Evolutionary conservation across 2,888 invertebrate species (phyloP), one percentile per base, ranked within the genome.

Genomic region (Carterocephalus palaemon): DNA sequence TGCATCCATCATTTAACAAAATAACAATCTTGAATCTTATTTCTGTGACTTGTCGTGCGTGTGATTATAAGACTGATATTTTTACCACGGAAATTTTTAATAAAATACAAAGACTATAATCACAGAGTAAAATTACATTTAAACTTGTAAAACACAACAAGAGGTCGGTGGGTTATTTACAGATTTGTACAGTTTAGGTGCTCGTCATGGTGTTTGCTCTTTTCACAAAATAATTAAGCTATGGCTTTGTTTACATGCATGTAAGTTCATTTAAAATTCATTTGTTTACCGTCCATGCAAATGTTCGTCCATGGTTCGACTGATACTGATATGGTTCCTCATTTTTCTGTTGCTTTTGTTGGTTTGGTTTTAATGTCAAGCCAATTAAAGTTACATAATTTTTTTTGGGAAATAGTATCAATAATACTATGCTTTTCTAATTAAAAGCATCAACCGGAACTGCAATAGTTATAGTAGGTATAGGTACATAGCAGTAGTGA

Each of bases 401-500:
- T 29, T 24, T 16, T 32, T 10, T 24, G 26, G 17, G 17, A 10
- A 17, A 12, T 19, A 19, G 12, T 20, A 4, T 39, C 9, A 13
- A 13, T 15, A n/a, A n/a, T n/a, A n/a, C n/a, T n/a, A n/a, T n/a
- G n/a, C n/a, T n/a, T n/a, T n/a, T n/a, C n/a, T n/a, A n/a, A n/a
- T n/a, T n/a, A n/a, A n/a, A n/a, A n/a, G n/a, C n/a, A n/a, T n/a
- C n/a, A n/a, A n/a, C n/a, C n/a, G 94, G 94, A 0, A 95, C 89
- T 0, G 93, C 94, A 93, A 95, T 95, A 89, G 95, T 92, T 90
- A 94, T 94, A 9, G 94, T 95, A n/a, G n/a, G n/a, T n/a, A n/a
- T n/a, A n/a, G n/a, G n/a, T n/a, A n/a, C n/a, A n/a, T n/a, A 0
- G 93, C 93, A 31, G 94, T 91, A 0, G 93, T 94, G 74, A 95